Evolutionary conservation across 2,113 vertebrate species (phyloP).

Genomic region (Ophthalmotilapia sp.): DNA sequence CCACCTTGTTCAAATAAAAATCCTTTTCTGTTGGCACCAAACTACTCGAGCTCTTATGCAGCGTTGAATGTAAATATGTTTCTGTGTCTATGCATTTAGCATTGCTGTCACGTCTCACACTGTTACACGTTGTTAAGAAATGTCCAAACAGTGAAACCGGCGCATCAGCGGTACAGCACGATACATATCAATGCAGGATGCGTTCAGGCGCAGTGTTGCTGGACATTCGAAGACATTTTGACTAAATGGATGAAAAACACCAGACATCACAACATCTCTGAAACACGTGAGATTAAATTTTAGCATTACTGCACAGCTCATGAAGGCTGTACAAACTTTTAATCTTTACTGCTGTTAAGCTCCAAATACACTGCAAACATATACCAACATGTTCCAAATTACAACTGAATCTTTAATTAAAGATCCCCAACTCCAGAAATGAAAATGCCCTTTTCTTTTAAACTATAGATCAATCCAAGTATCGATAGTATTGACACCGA

Average conservation of each 20-base stretch:
- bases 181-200: not conserved
- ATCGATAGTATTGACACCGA: not conserved
- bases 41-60: not conserved
- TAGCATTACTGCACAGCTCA: not conserved
- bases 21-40: not conserved
- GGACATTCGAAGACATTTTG: not conserved
- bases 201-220: not conserved
- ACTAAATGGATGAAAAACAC: not conserved
- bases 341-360: not conserved
- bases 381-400: not conserved
- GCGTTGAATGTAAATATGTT: not conserved
- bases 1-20: not conserved
- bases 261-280: not conserved
- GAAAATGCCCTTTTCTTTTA: not conserved
- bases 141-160: not conserved
- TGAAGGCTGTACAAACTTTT: not conserved
- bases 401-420: not conserved
- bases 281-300: not conserved
- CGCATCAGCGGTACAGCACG: not conserved
- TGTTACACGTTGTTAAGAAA: not conserved
- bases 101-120: not conserved
- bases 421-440: not conserved
- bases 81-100: not conserved
- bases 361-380: not conserved
- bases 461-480: not conserved